Conservation (phyloP, 2,113 vertebrate species). For the Crocuta crocuta region DNA sequence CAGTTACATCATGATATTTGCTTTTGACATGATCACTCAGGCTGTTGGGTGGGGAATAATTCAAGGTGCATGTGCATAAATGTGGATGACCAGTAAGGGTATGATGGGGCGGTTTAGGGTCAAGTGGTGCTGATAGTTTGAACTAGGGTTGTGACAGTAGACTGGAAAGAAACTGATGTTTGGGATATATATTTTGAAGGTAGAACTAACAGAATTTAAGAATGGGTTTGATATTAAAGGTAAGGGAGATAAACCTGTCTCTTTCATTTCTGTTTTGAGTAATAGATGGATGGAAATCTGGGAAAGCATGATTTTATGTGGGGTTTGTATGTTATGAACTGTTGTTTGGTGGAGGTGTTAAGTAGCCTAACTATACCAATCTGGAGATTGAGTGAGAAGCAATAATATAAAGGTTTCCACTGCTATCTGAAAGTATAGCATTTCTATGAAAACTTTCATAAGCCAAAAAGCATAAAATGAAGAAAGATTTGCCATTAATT, state of each 20-base stretch:
- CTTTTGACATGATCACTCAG: not conserved
- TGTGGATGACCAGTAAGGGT: not conserved
- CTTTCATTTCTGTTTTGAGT: not conserved
- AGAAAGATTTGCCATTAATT: not conserved
- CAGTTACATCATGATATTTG: not conserved
- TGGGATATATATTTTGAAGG: not conserved
- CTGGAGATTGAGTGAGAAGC: not conserved
- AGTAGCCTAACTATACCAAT: not conserved
- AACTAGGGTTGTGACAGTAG: too few species aligned
- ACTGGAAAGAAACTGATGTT: not conserved
- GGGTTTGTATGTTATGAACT: not conserved
- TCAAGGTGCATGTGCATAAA: not conserved
- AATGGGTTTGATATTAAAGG: not conserved
- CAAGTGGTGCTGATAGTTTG: not conserved
- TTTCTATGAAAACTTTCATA: not conserved
- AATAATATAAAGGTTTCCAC: fast-evolving
- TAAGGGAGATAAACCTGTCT: not conserved
- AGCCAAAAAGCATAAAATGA: not conserved
- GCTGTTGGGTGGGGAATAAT: not conserved
- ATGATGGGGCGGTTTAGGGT: not conserved
- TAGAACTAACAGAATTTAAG: not conserved
- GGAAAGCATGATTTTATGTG: not conserved
- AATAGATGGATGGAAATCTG: not conserved
- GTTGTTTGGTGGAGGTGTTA: not conserved
- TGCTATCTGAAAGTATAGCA: not conserved